phyloP scores from a whole-genome alignment of 1,140 invertebrate species.

The Prorops nasuta region DNA sequence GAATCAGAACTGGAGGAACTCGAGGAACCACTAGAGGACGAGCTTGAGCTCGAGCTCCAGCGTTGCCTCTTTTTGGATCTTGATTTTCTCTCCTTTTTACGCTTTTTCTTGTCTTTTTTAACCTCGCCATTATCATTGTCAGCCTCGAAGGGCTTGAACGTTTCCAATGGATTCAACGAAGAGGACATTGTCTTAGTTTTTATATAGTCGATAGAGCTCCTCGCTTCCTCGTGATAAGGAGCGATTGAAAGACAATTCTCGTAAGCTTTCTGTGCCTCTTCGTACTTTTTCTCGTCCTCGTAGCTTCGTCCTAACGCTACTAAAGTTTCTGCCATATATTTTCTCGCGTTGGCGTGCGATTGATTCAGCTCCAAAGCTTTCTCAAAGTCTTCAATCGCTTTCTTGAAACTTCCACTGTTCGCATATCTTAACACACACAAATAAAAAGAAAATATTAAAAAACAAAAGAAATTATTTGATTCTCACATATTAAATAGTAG shows the following conservation, averaged over 20 bases:
- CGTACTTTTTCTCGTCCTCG: constrained; percentile 79
- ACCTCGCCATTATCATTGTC: constrained; percentile 47
- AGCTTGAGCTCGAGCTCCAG: constrained; percentile 64
- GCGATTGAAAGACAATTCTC: constrained; percentile 77
- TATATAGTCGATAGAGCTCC: constrained; percentile 75
- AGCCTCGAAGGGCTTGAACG: constrained; percentile 48
- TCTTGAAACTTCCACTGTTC: constrained; percentile 89
- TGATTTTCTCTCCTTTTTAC: constrained; percentile 69
- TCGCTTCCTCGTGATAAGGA: constrained; percentile 81
- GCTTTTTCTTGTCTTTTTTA: constrained; percentile 73
- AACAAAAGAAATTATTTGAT: background rate
- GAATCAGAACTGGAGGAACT: constrained; percentile 59
- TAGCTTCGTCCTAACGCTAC: constrained; percentile 81
- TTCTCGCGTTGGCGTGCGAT: constrained; percentile 89
- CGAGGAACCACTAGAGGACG: constrained; percentile 64
- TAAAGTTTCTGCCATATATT: constrained; percentile 91
- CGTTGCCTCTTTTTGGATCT: constrained; percentile 68
- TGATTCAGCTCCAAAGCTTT: constrained; percentile 83
- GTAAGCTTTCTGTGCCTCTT: constrained; percentile 82
- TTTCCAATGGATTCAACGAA: constrained; percentile 44
- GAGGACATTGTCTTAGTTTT: constrained; percentile 62
- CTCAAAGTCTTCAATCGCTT: constrained; percentile 93
- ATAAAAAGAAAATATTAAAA: constrained; percentile 1
- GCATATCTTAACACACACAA: constrained; percentile 67
- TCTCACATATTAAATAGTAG: background rate